These are phyloP conservation scores for Drosophila neocordata DNA, from an alignment of 1,140 invertebrate species.

Conservation along the genomic window DNA sequence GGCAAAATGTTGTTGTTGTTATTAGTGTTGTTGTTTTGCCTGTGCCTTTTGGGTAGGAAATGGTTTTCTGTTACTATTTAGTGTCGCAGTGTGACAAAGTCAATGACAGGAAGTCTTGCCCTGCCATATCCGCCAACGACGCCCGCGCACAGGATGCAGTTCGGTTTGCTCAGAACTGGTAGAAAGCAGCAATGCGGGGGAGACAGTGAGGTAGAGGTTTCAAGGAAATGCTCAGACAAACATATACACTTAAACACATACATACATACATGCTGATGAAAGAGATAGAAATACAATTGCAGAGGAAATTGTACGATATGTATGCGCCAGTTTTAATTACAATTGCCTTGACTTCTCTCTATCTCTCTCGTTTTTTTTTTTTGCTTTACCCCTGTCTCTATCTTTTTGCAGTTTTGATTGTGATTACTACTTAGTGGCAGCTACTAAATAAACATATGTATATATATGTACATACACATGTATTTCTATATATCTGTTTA, in stretches of 20 bases:
- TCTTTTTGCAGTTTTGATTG: constrained; percentile 23
- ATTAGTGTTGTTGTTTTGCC: constrained; percentile 3
- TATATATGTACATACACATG: too few relatives aligned
- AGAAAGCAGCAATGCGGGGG: constrained; percentile 6
- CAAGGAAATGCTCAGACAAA: constrained; percentile 61
- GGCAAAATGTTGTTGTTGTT: constrained; percentile 20
- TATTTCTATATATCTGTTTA: constrained; percentile 13
- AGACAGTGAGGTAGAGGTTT: constrained; percentile 16
- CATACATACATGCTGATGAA: constrained; percentile 19
- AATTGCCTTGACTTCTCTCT: constrained; percentile 2
- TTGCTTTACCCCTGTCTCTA: not conserved
- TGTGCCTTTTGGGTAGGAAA: constrained; percentile 51
- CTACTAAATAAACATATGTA: constrained; percentile 52
- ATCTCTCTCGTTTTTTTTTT: not conserved
- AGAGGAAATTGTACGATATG: constrained; percentile 55
- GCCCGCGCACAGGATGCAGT: constrained; percentile 72
- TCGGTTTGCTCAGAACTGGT: not conserved
- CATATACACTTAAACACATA: too few relatives aligned
- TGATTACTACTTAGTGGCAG: constrained; percentile 70
- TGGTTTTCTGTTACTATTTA: constrained; percentile 69
- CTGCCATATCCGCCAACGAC: constrained; percentile 68
- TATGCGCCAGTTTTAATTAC: constrained; percentile 45
- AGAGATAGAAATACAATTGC: constrained; percentile 13
- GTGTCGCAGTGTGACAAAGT: constrained; percentile 51
- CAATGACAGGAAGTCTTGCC: constrained; percentile 74